These are phyloP conservation scores for Ceratosolen solmsi DNA, from an alignment of 1,140 invertebrate genomes.

Conservation along the genomic window DNA sequence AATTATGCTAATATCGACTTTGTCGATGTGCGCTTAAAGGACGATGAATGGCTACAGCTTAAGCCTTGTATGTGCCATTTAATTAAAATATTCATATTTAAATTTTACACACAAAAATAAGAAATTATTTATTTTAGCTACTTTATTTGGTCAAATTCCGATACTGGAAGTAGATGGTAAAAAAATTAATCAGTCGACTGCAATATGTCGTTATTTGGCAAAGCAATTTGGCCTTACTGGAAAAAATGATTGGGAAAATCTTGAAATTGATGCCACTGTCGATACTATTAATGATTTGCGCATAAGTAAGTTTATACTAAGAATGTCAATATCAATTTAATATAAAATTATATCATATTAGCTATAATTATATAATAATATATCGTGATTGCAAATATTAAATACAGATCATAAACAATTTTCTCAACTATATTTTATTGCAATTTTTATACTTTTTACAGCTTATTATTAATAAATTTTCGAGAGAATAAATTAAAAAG, in stretches of 20 bases:
- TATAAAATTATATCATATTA: too few relatives aligned
- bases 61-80: slow-evolving; percentile 63
- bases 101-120: neutral
- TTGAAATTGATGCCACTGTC: slow-evolving; percentile 77
- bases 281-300: slow-evolving; percentile 73
- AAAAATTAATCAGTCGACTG: slow-evolving; percentile 78
- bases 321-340: too few relatives aligned
- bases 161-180: slow-evolving; percentile 82
- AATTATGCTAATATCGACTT: slow-evolving; percentile 75
- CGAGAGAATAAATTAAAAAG: too few relatives aligned
- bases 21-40: slow-evolving; percentile 74
- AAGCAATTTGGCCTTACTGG: slow-evolving; percentile 78
- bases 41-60: slow-evolving; percentile 65
- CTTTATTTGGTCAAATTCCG: slow-evolving; percentile 82
- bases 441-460: too few relatives aligned
- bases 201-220: slow-evolving; percentile 81
- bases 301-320: slow-evolving; percentile 57
- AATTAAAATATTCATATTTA: neutral
- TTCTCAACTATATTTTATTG: too few relatives aligned
- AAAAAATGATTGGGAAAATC: slow-evolving; percentile 76
- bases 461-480: too few relatives aligned
- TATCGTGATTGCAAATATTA: too few relatives aligned
- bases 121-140: slow-evolving; percentile 69
- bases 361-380: too few relatives aligned
- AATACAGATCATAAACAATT: too few relatives aligned